Percentiles rank a stretch among this genome's conserved stretches.
Conservation (phyloP, 2,113 vertebrate genomes). For the Ceyx melanurus region DNA sequence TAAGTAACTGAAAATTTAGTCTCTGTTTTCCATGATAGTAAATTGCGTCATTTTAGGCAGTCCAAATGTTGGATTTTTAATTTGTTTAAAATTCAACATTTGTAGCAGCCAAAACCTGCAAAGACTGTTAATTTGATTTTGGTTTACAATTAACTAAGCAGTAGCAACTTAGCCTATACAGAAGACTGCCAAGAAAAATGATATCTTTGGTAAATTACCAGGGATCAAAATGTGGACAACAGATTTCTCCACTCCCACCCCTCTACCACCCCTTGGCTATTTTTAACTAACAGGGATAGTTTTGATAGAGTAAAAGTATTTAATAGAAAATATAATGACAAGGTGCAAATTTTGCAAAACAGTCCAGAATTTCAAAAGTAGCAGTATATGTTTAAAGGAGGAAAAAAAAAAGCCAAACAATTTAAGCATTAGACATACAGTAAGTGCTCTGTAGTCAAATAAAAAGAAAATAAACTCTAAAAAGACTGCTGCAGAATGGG, state of each 20-base stretch:
- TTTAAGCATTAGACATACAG: constrained; percentile 67
- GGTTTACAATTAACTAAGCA: constrained; percentile 81
- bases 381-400: constrained; percentile 64
- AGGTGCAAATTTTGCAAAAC: constrained; percentile 69
- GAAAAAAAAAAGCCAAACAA: constrained; percentile 23
- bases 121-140: constrained; percentile 81
- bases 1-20: constrained; percentile 21
- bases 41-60: constrained; percentile 16
- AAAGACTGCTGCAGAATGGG: constrained; percentile 64
- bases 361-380: constrained; percentile 48
- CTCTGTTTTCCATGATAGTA: constrained; percentile 30
- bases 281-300: constrained; percentile 69
- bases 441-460: constrained; percentile 77
- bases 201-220: constrained; percentile 79
- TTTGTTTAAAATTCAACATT: constrained; percentile 37
- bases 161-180: constrained; percentile 76
- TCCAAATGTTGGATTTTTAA: constrained; percentile 52
- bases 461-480: constrained; percentile 79
- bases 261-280: constrained; percentile 10
- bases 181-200: constrained; percentile 80
- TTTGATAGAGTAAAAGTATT: constrained; percentile 39
- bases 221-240: constrained; percentile 78
- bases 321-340: constrained; percentile 50
- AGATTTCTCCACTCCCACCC: constrained; percentile 62
- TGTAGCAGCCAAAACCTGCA: constrained; percentile 62